Conservation (phyloP, 2,113 vertebrate genomes). For the Promerops cafer region DNA sequence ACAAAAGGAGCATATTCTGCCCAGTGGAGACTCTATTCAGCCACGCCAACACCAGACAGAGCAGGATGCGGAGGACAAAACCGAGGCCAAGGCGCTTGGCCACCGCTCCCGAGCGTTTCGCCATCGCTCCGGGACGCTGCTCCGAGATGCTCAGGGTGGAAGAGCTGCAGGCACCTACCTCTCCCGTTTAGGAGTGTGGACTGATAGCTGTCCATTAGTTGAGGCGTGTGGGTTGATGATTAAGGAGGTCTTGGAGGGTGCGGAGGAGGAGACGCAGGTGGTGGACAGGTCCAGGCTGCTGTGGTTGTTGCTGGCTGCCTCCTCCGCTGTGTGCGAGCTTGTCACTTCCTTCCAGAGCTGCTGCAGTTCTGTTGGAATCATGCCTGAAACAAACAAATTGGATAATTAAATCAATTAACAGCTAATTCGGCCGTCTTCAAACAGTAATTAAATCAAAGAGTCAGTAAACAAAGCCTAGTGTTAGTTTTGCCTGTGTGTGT, state of each 20-base stretch:
- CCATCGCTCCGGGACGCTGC: rapidly evolving
- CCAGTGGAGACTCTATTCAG: not conserved
- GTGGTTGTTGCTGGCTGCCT: constrained; percentile 82
- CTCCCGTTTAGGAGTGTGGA: constrained; percentile 92
- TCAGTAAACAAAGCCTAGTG: constrained; percentile 95
- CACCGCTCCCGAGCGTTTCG: not conserved
- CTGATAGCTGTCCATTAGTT: constrained; percentile 91
- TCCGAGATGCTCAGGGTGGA: not conserved
- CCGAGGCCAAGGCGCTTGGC: not conserved
- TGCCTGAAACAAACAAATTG: constrained; percentile 99
- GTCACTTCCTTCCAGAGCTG: constrained; percentile 99
- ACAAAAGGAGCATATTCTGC: not conserved
- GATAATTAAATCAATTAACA: constrained; percentile 99
- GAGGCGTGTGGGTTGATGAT: constrained; percentile 91
- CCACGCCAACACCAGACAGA: not conserved
- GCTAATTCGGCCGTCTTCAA: constrained; percentile 93
- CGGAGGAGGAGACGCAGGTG: constrained; percentile 80
- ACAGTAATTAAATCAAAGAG: constrained; percentile 95
- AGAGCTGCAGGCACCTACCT: constrained; percentile 70
- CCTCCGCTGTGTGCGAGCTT: constrained; percentile 83
- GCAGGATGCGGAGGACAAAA: not conserved
- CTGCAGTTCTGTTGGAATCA: constrained; percentile 99
- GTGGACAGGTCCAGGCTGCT: constrained; percentile 92
- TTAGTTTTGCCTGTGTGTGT: constrained; percentile 55
- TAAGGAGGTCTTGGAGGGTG: constrained; percentile 85